Evolutionary conservation across 2,888 invertebrate species (phyloP).

Genomic region (Lycophotia porphyrea): DNA sequence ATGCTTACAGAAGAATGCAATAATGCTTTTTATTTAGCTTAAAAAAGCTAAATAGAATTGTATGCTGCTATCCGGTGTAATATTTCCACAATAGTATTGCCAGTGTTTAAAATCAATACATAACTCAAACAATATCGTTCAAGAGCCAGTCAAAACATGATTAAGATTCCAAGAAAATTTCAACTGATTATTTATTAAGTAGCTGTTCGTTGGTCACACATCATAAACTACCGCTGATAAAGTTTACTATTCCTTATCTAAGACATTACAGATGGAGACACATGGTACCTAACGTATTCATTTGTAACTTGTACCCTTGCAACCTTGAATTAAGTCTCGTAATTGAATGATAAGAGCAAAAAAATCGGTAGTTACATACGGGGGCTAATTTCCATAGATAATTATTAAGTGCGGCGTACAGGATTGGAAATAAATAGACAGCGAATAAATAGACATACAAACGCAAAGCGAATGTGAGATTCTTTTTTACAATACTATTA

Average conservation of each 20-base stretch:
- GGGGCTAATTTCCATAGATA: conserved; percentile 59
- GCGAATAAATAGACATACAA: conserved; percentile 14
- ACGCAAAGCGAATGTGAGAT: conserved; percentile 48
- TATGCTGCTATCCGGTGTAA: neutral
- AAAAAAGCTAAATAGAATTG: conserved; percentile 14
- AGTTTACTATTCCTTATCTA: conserved; percentile 55
- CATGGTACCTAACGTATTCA: conserved; percentile 21
- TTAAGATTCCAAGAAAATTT: conserved; percentile 55
- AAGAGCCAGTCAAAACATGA: conserved; percentile 48
- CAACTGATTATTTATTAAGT: conserved; percentile 47
- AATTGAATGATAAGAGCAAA: conserved; percentile 53
- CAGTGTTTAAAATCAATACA: conserved; percentile 43
- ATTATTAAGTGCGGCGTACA: conserved; percentile 33
- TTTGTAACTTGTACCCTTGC: conserved; percentile 41
- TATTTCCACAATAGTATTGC: conserved; percentile 12
- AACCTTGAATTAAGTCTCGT: conserved; percentile 63
- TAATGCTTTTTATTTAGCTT: no score
- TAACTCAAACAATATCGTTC: conserved; percentile 45
- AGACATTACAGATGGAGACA: conserved; percentile 38
- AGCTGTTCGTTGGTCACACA: conserved; percentile 56
- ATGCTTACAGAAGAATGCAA: no score
- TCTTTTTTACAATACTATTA: conserved; percentile 45
- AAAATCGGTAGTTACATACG: conserved; percentile 42
- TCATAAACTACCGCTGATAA: conserved; percentile 59
- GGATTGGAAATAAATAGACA: conserved; percentile 28